Percentiles rank a stretch among this genome's conserved stretches.
Conservation (phyloP, 2,888 invertebrate species). For the Aphrophora alni region DNA sequence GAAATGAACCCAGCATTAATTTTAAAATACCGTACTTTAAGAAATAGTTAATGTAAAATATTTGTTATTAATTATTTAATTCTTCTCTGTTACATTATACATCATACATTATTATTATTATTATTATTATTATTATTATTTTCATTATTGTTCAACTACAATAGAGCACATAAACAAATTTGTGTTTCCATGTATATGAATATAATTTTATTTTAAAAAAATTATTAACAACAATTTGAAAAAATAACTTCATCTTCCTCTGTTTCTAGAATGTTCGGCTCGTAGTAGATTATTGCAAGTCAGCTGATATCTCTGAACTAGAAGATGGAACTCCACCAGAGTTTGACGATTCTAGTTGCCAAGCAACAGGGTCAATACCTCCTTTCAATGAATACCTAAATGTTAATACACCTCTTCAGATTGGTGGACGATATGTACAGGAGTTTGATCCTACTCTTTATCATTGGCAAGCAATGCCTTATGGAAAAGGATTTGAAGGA, state of each 20-base stretch:
- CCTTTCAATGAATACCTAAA: constrained; percentile 96
- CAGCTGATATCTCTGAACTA: constrained; percentile 85
- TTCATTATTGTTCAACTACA: too few relatives aligned
- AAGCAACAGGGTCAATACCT: constrained; percentile 87
- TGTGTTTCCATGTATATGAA: too few relatives aligned
- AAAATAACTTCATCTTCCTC: background rate
- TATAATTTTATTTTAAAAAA: too few relatives aligned
- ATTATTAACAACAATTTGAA: too few relatives aligned
- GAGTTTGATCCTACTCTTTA: constrained; percentile 89
- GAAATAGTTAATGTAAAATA: too few relatives aligned
- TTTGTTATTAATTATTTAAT: too few relatives aligned
- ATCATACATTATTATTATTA: too few relatives aligned
- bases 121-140: too few relatives aligned
- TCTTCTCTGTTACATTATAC: too few relatives aligned
- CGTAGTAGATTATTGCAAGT: constrained; percentile 92
- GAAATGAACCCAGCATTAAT: too few relatives aligned
- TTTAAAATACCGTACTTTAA: too few relatives aligned
- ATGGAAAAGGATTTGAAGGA: constrained; percentile 91
- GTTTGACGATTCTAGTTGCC: constrained; percentile 89
- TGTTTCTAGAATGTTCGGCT: constrained; percentile 75
- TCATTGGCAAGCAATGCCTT: constrained; percentile 90
- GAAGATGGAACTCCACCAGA: constrained; percentile 89
- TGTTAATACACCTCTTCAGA: constrained; percentile 92
- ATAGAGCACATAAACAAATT: too few relatives aligned
- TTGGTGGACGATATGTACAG: constrained; percentile 91